Conservation (phyloP, 2,113 vertebrate genomes). For the Cynocephalus volans region DNA sequence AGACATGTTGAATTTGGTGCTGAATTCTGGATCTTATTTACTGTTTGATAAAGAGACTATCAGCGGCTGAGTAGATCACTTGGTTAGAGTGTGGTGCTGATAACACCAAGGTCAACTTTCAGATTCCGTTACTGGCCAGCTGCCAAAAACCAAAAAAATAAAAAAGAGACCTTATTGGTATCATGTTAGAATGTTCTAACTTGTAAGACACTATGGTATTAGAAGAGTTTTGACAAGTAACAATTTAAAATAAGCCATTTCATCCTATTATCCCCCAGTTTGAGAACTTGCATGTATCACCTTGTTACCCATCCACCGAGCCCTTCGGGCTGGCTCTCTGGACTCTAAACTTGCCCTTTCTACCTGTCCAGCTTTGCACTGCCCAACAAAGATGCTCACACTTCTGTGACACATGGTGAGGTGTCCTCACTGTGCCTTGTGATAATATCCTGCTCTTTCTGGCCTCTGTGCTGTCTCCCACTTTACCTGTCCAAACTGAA, state of each 20-base stretch:
- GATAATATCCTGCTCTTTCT: not conserved
- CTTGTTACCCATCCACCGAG: not conserved
- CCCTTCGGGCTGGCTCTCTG: not conserved
- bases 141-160: too few species aligned
- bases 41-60: not conserved
- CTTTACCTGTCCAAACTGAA: not conserved
- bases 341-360: not conserved
- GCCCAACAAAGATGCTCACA: not conserved
- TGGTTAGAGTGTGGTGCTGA: too few species aligned
- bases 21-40: not conserved
- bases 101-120: too few species aligned
- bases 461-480: not conserved
- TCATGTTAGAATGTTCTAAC: too few species aligned
- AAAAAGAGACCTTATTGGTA: not conserved
- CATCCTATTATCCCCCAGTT: not conserved
- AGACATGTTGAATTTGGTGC: not conserved
- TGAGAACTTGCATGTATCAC: not conserved
- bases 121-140: too few species aligned
- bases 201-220: not conserved
- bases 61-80: too few species aligned
- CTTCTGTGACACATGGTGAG: not conserved
- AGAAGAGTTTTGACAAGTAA: not conserved
- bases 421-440: not conserved
- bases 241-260: not conserved
- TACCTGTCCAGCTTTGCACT: not conserved